Percentiles rank a stretch among this genome's conserved stretches.
Evolutionary conservation across 2,888 invertebrate genomes (phyloP).

Genomic region (Diarsia brunnea): DNA sequence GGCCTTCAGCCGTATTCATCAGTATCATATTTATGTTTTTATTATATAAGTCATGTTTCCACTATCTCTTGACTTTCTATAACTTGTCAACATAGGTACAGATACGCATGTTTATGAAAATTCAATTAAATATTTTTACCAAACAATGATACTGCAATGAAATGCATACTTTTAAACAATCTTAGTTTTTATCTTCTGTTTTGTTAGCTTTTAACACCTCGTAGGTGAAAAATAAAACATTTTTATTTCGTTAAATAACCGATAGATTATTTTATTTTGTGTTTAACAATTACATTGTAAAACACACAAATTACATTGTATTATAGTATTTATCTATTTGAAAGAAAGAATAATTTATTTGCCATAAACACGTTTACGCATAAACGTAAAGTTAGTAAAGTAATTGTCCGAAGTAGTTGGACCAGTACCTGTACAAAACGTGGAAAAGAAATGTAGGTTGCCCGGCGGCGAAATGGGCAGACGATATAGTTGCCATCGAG

Average conservation of each 20-base stretch:
- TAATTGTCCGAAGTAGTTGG: too few relatives aligned
- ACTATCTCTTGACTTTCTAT: constrained; percentile 48
- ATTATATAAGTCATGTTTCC: constrained; percentile 1
- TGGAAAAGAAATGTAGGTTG: too few relatives aligned
- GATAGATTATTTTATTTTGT: not conserved
- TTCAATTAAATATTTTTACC: constrained; percentile 21
- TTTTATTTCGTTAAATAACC: too few relatives aligned
- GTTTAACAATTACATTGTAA: too few relatives aligned
- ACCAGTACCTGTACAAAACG: too few relatives aligned
- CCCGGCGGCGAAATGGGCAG: too few relatives aligned
- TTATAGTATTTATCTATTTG: too few relatives aligned
- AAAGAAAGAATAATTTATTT: too few relatives aligned
- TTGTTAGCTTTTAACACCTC: not conserved
- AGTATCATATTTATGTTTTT: not conserved
- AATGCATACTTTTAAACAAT: constrained; percentile 24
- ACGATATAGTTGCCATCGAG: too few relatives aligned
- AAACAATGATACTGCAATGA: not conserved
- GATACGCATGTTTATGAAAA: constrained; percentile 38
- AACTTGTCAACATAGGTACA: constrained; percentile 13
- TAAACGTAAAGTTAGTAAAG: too few relatives aligned
- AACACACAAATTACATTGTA: too few relatives aligned
- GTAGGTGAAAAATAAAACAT: not conserved
- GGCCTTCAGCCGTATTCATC: not conserved
- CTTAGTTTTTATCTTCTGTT: constrained; percentile 28
- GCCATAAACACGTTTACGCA: too few relatives aligned